Conservation (phyloP, 2,797 vertebrate genomes). For the Poecilia wingei region DNA sequence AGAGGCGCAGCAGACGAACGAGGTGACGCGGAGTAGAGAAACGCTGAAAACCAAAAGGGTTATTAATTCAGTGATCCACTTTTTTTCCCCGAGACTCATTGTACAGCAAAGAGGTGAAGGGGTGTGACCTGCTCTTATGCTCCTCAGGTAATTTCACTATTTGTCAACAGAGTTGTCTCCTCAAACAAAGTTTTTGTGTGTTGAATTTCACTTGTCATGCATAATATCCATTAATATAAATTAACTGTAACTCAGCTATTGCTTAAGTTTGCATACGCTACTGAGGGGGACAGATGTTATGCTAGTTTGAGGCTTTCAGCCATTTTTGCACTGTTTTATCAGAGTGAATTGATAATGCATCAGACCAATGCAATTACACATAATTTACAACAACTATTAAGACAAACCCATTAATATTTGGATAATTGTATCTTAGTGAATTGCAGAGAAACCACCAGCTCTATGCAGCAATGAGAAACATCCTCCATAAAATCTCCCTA, state of each 20-base stretch:
- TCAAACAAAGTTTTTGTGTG: not conserved
- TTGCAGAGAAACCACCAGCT: not conserved
- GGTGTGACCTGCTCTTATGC: not conserved
- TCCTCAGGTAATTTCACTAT: not conserved
- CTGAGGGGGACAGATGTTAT: not conserved
- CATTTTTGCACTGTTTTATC: not conserved
- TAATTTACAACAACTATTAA: not conserved
- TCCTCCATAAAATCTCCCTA: not conserved
- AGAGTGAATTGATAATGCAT: not conserved
- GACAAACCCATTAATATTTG: not conserved
- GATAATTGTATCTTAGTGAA: not conserved
- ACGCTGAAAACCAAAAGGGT: slow-evolving; percentile 33
- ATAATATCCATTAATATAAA: not conserved
- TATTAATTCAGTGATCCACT: slow-evolving; percentile 33
- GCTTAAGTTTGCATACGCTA: not conserved
- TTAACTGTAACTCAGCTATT: not conserved
- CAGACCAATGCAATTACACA: not conserved
- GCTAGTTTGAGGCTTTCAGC: not conserved
- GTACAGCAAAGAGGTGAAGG: not conserved
- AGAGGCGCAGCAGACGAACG: slow-evolving; percentile 42
- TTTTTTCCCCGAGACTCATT: slow-evolving; percentile 46
- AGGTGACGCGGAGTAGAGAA: slow-evolving; percentile 22
- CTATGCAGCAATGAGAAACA: not conserved
- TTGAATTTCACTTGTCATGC: not conserved
- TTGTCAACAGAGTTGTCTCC: not conserved